phyloP scores from a whole-genome alignment of 2,113 vertebrate species.

The Diglossa brunneiventris region DNA sequence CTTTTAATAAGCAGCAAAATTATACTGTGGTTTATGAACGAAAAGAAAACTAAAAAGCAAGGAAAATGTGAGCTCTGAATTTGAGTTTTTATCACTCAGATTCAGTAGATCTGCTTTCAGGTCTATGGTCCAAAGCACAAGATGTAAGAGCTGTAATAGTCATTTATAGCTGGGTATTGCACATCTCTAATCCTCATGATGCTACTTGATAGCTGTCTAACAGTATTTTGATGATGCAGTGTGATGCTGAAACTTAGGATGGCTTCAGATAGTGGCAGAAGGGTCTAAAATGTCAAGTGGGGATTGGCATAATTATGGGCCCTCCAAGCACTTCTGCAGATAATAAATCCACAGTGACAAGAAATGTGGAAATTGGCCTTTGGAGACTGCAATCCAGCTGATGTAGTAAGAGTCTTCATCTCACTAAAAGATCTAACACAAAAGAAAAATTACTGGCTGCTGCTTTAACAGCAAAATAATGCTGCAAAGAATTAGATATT shows the following conservation, averaged over 20 bases:
- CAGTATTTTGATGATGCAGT: not conserved
- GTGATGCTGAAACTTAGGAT: not conserved
- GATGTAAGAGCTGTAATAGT: not conserved
- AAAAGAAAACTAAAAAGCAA: not conserved
- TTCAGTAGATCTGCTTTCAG: not conserved
- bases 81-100: not conserved
- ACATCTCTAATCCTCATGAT: not conserved
- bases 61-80: not conserved
- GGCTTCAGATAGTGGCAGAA: not conserved
- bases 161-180: not conserved
- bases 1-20: not conserved
- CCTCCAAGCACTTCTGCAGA: not conserved
- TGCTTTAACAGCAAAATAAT: not conserved
- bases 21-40: not conserved
- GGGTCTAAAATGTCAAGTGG: slow-evolving; percentile 14
- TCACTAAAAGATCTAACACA: not conserved
- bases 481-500: not conserved
- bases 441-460: not conserved
- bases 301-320: not conserved
- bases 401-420: not conserved
- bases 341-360: not conserved
- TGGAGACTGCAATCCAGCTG: not conserved
- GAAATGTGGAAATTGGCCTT: not conserved
- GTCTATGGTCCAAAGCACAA: not conserved
- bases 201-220: slow-evolving; percentile 8